phyloP scores from a whole-genome alignment of 2,113 vertebrate genomes.

The Clarias gariepinus region DNA sequence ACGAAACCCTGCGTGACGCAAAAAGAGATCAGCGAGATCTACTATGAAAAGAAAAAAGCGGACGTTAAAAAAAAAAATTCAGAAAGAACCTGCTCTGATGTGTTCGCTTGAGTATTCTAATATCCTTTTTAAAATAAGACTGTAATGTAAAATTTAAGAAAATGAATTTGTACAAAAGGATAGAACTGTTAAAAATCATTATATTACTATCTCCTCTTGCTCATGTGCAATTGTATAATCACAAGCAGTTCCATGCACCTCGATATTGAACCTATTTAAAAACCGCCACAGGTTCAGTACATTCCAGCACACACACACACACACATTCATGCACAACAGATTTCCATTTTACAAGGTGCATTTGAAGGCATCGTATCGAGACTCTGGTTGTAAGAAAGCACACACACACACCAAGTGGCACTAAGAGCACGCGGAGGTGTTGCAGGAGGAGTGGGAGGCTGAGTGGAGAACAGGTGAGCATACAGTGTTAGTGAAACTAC shows the following conservation, averaged over 20 bases:
- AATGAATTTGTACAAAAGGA: neutral
- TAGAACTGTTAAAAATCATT: neutral
- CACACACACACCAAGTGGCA: neutral
- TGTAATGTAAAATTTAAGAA: neutral
- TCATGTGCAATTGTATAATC: neutral
- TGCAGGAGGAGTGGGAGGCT: neutral
- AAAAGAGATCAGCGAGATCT: neutral
- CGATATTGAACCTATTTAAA: neutral
- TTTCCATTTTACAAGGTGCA: conserved; percentile 7
- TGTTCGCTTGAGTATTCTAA: no score
- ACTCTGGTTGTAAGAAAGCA: neutral
- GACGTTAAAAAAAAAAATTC: neutral
- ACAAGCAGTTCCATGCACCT: neutral
- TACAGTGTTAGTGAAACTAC: neutral
- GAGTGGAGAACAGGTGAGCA: conserved; percentile 23
- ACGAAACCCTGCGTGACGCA: conserved; percentile 29
- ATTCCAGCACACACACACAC: conserved; percentile 6
- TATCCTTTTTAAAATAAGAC: neutral
- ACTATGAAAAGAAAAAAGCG: neutral
- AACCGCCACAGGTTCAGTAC: neutral
- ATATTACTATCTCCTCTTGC: neutral
- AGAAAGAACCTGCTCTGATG: neutral
- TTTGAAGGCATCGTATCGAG: neutral
- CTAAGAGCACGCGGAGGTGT: conserved; percentile 4
- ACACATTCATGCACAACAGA: neutral